These are phyloP conservation scores for Dynastes maya DNA, from an alignment of 2,888 invertebrate species.

Conservation along the genomic window DNA sequence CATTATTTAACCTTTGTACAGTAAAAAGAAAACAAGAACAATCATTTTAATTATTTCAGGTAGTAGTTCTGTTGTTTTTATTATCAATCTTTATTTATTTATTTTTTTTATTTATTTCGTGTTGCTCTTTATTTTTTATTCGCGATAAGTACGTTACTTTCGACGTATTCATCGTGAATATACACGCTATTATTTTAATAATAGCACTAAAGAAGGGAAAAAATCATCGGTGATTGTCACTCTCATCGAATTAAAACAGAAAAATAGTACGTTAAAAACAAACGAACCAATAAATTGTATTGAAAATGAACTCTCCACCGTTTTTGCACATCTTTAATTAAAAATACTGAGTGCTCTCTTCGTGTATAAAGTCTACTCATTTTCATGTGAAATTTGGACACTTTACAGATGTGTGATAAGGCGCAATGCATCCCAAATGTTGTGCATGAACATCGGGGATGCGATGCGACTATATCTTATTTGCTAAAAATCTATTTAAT, in stretches of 20 bases:
- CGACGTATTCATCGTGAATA: no score
- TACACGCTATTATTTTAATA: not conserved
- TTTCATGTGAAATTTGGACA: not conserved
- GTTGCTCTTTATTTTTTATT: not conserved
- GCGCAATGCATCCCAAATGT: not conserved
- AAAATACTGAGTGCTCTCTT: not conserved
- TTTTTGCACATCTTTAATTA: no score
- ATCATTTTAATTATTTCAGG: constrained; percentile 47
- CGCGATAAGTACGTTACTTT: no score
- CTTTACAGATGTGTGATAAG: not conserved
- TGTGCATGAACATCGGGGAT: constrained; percentile 22
- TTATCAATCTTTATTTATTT: not conserved
- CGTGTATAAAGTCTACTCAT: no score
- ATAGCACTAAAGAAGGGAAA: not conserved
- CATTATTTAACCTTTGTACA: constrained; percentile 50
- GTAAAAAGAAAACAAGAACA: constrained; percentile 49
- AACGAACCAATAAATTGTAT: constrained; percentile 23
- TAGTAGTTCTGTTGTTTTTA: constrained; percentile 48
- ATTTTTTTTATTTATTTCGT: not conserved
- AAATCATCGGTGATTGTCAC: constrained; percentile 55
- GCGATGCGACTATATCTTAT: not conserved
- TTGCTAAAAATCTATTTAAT: not conserved
- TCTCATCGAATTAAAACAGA: constrained; percentile 48
- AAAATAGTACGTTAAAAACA: constrained; percentile 1
- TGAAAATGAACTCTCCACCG: not conserved